These are phyloP conservation scores for Dryobotodes eremita DNA, from an alignment of 2,888 invertebrate species.

Conservation along the genomic window DNA sequence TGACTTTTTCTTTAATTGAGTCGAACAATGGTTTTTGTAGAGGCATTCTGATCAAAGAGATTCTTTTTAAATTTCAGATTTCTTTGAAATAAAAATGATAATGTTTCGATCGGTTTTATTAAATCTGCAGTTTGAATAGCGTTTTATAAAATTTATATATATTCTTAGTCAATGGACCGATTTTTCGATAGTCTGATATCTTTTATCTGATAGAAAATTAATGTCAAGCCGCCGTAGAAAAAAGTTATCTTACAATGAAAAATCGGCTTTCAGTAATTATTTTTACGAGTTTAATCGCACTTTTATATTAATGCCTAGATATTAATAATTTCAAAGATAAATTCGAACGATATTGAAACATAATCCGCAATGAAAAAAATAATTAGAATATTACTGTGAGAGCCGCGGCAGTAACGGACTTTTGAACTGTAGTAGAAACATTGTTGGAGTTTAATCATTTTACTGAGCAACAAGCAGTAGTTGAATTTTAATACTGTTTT, in stretches of 20 bases:
- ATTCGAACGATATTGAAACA: neutral
- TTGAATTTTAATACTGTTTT: too few species aligned
- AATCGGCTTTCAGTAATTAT: neutral
- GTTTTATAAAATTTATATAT: neutral
- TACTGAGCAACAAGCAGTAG: too few species aligned
- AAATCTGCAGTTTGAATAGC: conserved; percentile 7
- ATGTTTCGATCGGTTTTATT: conserved; percentile 3
- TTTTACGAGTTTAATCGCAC: neutral
- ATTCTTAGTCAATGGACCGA: neutral
- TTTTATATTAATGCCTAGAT: neutral
- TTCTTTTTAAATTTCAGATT: neutral
- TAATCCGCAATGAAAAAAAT: neutral
- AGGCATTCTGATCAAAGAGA: conserved; percentile 17
- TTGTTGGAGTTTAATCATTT: too few species aligned
- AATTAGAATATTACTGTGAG: too few species aligned
- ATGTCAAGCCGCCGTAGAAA: neutral
- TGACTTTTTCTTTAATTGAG: conserved; percentile 44
- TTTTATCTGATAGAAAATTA: neutral
- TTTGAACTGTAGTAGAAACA: too few species aligned
- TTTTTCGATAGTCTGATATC: neutral
- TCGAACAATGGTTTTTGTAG: conserved; percentile 48
- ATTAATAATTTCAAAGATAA: neutral
- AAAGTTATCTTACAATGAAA: neutral
- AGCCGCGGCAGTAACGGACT: too few species aligned
- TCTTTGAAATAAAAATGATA: neutral